A percentile compares a stretch with the other conserved stretches of the same genome.
Conservation (phyloP, 2,797 vertebrate species). For the Ptychobarbus kaznakovi region DNA sequence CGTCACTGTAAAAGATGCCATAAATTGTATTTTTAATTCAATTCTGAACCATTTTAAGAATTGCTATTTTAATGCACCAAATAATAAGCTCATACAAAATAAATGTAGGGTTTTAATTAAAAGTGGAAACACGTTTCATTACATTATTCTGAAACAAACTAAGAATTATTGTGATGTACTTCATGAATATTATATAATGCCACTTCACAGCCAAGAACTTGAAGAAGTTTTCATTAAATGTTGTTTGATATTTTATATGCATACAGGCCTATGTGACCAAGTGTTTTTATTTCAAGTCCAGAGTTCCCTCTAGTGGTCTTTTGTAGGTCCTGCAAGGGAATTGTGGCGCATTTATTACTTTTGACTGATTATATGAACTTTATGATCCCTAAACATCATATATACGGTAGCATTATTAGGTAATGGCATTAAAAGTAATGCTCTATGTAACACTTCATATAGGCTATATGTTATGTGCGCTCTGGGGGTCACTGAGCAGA, state of each 20-base stretch:
- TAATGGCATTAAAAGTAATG: background rate
- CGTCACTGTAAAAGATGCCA: background rate
- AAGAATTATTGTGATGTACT: background rate
- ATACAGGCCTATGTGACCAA: background rate
- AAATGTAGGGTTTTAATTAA: background rate
- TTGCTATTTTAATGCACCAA: background rate
- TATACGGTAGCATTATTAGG: background rate
- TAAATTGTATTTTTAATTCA: background rate
- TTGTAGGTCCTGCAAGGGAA: background rate
- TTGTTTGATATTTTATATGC: background rate
- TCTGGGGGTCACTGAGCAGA: too few relatives aligned
- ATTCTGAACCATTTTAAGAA: background rate
- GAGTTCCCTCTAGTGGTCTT: background rate
- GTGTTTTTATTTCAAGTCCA: background rate
- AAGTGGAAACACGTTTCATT: background rate
- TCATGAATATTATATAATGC: background rate
- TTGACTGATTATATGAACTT: background rate
- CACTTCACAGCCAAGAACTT: background rate
- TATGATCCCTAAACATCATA: background rate
- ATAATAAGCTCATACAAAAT: background rate
- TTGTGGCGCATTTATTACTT: background rate
- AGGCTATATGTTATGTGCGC: too few relatives aligned
- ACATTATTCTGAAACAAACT: background rate
- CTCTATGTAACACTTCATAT: background rate
- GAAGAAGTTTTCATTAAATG: background rate